Evolutionary conservation across 1,140 invertebrate genomes (phyloP).

Genomic region (Halesus radiatus): DNA sequence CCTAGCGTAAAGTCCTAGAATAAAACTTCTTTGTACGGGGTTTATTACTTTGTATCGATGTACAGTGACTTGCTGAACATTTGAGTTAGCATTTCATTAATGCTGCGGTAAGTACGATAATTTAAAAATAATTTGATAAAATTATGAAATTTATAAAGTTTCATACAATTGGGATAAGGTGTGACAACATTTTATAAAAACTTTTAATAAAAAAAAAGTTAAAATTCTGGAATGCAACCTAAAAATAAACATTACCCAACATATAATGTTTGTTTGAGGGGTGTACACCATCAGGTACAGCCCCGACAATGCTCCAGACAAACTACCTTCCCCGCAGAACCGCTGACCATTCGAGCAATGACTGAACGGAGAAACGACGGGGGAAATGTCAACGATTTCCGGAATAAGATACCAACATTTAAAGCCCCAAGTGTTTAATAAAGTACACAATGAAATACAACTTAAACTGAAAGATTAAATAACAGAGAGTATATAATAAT

Average conservation of each 20-base stretch:
- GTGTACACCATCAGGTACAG: background rate
- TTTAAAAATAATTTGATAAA: constrained; percentile 26
- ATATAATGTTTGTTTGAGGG: background rate
- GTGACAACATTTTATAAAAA: background rate
- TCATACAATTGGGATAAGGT: background rate
- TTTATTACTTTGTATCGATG: background rate
- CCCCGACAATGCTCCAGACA: background rate
- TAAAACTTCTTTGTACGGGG: background rate
- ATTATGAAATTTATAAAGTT: constrained; percentile 3
- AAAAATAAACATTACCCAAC: constrained; percentile 2
- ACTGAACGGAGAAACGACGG: background rate
- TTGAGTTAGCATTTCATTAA: background rate
- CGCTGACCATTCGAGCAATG: background rate
- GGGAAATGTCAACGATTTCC: constrained; percentile 9
- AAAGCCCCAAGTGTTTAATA: constrained; percentile 46
- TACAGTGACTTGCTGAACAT: background rate
- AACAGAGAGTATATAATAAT: constrained; percentile 23
- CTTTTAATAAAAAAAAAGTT: background rate
- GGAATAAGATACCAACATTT: constrained; percentile 37
- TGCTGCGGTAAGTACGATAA: background rate
- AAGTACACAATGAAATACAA: constrained; percentile 25
- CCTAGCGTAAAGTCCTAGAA: background rate
- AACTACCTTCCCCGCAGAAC: background rate
- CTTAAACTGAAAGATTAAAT: background rate
- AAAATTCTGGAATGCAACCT: constrained; percentile 15